phyloP scores from a whole-genome alignment of 2,113 vertebrate genomes.

The Oriolus oriolus region DNA sequence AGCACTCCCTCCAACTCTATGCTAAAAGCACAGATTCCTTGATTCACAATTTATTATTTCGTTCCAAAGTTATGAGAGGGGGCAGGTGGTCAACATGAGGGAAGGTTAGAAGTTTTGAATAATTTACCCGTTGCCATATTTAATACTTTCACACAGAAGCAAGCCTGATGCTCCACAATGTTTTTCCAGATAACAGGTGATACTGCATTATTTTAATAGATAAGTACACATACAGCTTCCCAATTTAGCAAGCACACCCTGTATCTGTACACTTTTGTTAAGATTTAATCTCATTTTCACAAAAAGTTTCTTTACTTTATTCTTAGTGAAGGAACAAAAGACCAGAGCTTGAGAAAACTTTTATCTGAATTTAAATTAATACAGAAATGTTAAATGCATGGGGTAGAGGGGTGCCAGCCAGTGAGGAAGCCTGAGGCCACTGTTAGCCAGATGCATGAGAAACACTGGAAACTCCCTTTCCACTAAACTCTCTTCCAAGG shows the following conservation, averaged over 20 bases:
- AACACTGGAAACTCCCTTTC: constrained; percentile 40
- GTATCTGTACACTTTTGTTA: background rate
- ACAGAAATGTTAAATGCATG: background rate
- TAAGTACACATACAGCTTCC: background rate
- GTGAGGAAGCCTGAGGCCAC: constrained; percentile 11
- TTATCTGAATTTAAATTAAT: background rate
- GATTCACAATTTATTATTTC: background rate
- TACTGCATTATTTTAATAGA: background rate
- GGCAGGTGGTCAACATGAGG: background rate
- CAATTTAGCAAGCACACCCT: background rate
- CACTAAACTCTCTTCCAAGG: background rate
- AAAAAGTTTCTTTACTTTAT: background rate
- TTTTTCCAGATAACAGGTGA: background rate
- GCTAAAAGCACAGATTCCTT: background rate
- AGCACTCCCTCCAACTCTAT: background rate
- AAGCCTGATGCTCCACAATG: background rate
- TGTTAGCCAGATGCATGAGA: background rate
- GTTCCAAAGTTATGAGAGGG: background rate
- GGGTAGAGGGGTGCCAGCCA: background rate
- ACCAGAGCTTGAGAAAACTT: background rate
- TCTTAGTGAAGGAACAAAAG: background rate
- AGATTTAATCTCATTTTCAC: background rate
- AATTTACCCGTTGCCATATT: background rate
- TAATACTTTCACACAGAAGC: background rate
- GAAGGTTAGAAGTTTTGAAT: background rate